These are phyloP conservation scores for Oconnorella tubifera DNA, from an alignment of 2,888 invertebrate genomes.

Conservation along the genomic window DNA sequence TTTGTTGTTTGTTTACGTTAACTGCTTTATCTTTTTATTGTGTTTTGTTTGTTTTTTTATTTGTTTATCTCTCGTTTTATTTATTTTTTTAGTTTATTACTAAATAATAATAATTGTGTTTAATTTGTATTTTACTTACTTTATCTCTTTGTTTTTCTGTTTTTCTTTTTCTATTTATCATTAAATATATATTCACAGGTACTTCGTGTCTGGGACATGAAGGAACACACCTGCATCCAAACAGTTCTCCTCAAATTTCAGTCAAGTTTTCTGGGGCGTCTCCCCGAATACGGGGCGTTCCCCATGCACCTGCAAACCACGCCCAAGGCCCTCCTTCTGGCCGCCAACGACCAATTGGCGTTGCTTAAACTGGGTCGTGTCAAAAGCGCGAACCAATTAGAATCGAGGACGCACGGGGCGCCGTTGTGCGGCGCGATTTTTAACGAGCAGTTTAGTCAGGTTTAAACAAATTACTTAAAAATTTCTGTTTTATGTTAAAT, in stretches of 20 bases:
- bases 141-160: too few relatives aligned
- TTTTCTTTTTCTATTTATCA: too few relatives aligned
- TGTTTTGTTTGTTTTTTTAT: too few relatives aligned
- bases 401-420: conserved; percentile 47
- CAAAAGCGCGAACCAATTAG: conserved; percentile 34
- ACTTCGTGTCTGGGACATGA: conserved; percentile 55
- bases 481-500: too few relatives aligned
- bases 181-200: conserved; percentile 42
- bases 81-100: too few relatives aligned
- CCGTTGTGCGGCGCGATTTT: conserved; percentile 54
- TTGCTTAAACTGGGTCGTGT: conserved; percentile 45
- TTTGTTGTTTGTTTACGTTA: too few relatives aligned
- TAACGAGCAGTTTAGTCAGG: conserved; percentile 53
- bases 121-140: too few relatives aligned
- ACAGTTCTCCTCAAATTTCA: conserved; percentile 52
- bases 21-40: too few relatives aligned
- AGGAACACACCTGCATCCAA: conserved; percentile 53
- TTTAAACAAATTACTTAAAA: too few relatives aligned
- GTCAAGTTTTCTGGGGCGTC: conserved; percentile 48
- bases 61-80: too few relatives aligned
- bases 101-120: too few relatives aligned
- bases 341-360: conserved; percentile 55
- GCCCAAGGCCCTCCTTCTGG: conserved; percentile 46
- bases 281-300: conserved; percentile 55
- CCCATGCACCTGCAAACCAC: conserved; percentile 45